phyloP scores from a whole-genome alignment of 2,113 vertebrate genomes.

The Pituophis catenifer region DNA sequence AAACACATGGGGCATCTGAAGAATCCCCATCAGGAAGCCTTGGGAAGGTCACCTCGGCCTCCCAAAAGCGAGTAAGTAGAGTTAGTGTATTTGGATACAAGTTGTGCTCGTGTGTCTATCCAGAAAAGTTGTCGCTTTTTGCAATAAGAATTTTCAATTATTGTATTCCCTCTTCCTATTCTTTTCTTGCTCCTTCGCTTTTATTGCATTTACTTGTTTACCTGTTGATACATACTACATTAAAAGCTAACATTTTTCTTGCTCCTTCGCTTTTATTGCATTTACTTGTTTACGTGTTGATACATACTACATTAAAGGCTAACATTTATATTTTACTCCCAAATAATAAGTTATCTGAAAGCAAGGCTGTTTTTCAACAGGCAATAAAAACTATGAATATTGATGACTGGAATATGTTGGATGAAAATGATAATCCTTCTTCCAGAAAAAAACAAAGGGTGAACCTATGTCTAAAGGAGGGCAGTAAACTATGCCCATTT shows the following conservation, averaged over 20 bases:
- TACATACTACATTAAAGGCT: neutral
- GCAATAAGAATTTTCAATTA: neutral
- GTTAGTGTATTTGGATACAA: neutral
- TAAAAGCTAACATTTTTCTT: neutral
- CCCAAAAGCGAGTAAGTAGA: neutral
- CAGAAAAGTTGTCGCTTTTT: neutral
- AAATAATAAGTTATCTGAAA: neutral
- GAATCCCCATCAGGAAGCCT: neutral
- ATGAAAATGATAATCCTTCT: neutral
- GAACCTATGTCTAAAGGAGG: neutral
- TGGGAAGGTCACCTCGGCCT: neutral
- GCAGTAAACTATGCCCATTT: neutral
- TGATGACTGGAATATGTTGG: neutral
- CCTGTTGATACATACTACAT: neutral
- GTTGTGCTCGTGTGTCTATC: neutral
- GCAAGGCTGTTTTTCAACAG: slow-evolving; percentile 4
- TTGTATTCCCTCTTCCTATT: neutral
- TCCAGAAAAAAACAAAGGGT: neutral
- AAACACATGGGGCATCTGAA: neutral
- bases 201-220: neutral
- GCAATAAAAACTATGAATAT: neutral
- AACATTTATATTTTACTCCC: neutral
- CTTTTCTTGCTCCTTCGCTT: neutral
- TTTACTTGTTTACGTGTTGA: neutral
- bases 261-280: neutral